Base-by-base conservation (phyloP, 2,797 vertebrate genomes). In the Hapalemur alaotrensis region DNA sequence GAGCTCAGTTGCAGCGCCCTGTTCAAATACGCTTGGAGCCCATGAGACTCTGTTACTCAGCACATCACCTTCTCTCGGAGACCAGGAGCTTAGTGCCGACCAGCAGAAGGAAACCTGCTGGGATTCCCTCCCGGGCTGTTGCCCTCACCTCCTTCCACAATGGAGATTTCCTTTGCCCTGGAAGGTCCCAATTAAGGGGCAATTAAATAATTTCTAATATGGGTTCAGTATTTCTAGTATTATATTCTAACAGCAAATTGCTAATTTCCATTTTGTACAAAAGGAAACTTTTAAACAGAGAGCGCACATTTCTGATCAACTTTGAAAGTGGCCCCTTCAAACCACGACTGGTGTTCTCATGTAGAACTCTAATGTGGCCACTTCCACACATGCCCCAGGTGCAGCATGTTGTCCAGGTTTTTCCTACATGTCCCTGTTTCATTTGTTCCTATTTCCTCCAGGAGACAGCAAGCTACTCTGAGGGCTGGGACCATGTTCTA, bases 241-340 rank as follows among this genome's bases (percentile, higher is more conserved):
- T 15, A 32, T 87, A 89, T 85, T 93, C 86, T 82, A 84, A 83
- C 0, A 96, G 70, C 20, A 82, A 95, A 79, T 54, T 48, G 82
- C 25, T 65, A 35, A 84, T 69, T 70, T 86, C 23, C 28, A 46
- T 73, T 93, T 90, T 69, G 43, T 69, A 61, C 2, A 67, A 1
- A 7, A 76, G 72, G 72, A 46, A 65, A 82, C n/a, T 32, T 90
- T 93, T 67, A 67, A 85, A 48, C 35, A 82, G 52, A 92, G 52
- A n/a, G 63, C 20, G 52, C 69, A 46, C 17, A 30, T 61, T 78
- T 63, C n/a, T 70, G 73, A 41, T 10, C 5, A 15, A 69, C 63
- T 52, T 93, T 76, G 23, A 93, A 76, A 76, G 73, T 17, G 32
- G 25, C 5, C 13, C 22, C 38, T 52, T 83, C 43, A 35, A 30